Evolutionary conservation across 2,797 vertebrate species (phyloP).

Genomic region (Enteromius treurensis): DNA sequence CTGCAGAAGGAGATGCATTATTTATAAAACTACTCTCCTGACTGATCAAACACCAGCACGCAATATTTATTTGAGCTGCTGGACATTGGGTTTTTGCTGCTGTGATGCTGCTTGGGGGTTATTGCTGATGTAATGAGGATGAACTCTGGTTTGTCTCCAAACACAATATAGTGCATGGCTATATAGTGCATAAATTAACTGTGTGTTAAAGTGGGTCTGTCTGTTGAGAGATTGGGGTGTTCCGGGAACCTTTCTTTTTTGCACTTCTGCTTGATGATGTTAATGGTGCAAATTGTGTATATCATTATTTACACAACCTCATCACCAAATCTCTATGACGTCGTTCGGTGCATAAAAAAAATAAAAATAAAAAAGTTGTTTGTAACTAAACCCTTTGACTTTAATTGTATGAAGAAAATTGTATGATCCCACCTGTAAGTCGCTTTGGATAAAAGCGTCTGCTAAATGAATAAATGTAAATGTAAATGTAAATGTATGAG

Average conservation of each 20-base stretch:
- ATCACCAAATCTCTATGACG: background rate
- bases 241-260: background rate
- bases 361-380: background rate
- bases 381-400: background rate
- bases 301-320: background rate
- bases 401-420: no score
- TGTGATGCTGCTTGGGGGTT: constrained; percentile 30
- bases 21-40: constrained; percentile 57
- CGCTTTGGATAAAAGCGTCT: no score
- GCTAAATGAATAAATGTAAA: no score
- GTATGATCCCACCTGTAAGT: no score
- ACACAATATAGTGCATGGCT: constrained; percentile 2
- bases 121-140: constrained; percentile 50
- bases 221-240: background rate
- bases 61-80: constrained; percentile 53
- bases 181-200: background rate
- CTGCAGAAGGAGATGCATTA: constrained; percentile 63
- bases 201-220: background rate
- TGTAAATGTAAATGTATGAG: no score
- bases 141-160: constrained; percentile 10
- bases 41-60: constrained; percentile 61
- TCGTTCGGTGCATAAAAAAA: background rate
- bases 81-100: constrained; percentile 26
- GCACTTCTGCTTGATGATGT: background rate
- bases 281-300: background rate